A percentile compares a stretch with the other conserved stretches of the same genome.
These are phyloP conservation scores for Amblyopsis rosae DNA, from an alignment of 2,113 vertebrate species.

Conservation along the genomic window DNA sequence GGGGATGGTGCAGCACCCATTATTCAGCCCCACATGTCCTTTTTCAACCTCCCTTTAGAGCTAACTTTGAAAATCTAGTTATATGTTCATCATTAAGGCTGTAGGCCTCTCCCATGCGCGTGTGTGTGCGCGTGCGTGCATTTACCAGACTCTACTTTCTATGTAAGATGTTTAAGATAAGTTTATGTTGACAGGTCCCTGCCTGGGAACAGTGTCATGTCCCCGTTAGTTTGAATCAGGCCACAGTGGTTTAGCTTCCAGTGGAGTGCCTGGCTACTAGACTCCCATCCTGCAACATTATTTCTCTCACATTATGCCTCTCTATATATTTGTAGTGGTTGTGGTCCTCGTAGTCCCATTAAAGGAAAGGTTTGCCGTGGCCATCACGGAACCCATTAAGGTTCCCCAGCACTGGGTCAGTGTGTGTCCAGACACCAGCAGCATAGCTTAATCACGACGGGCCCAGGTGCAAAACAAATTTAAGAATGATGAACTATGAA, in stretches of 20 bases:
- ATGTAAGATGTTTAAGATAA: conserved; percentile 12
- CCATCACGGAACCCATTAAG: no score
- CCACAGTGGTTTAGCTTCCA: conserved; percentile 17
- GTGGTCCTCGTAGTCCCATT: no score
- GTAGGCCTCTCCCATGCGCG: conserved; percentile 31
- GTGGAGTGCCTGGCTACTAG: neutral
- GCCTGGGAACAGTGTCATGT: neutral
- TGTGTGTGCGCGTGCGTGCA: conserved; percentile 4
- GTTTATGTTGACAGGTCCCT: neutral
- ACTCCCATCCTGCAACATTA: neutral
- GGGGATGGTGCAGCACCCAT: neutral
- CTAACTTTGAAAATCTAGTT: conserved; percentile 69
- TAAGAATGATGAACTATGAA: no score
- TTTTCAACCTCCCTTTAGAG: conserved; percentile 37
- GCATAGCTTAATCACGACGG: no score
- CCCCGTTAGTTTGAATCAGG: conserved; percentile 14
- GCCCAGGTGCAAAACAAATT: no score
- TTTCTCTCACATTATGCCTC: neutral
- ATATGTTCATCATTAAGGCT: conserved; percentile 58
- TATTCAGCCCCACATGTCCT: conserved; percentile 3
- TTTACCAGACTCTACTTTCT: conserved; percentile 24
- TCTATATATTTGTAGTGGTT: no score
- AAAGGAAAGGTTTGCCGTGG: no score
- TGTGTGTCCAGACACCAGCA: no score
- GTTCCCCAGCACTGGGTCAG: no score